Base-by-base conservation (phyloP, 1,140 invertebrate species). In the Eurosta solidaginis region DNA sequence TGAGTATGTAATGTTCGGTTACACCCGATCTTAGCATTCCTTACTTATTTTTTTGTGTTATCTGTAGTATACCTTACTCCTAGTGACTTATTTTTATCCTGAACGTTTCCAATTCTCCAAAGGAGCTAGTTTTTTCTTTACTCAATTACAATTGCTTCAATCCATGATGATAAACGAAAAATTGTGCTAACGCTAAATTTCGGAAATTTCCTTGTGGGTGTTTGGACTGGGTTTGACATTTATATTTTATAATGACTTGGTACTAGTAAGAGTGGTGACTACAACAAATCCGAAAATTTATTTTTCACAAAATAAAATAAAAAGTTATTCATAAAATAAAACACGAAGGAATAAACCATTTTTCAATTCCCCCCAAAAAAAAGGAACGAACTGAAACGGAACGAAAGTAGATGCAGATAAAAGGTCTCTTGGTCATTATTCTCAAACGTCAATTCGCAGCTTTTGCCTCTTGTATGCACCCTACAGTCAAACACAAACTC, bases 231-330 rank as follows among this genome's bases (percentile, higher is more conserved):
- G n/a, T n/a, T n/a, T n/a, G n/a, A 47, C 45, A 47, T 47, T 14
- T 17, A n/a, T n/a, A 47, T 9, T n/a, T 1, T 5, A 68, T 33
- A 68, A 20, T 33, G 22, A 54, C 5, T 29, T 9, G 25, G 6
- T 22, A 54, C 9, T n/a, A n/a, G 17, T 10, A 68, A 40, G n/a
- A 2, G 12, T 47, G 33, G n/a, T n/a, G n/a, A n/a, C n/a, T 42
- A 40, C 33, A 42, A n/a, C 33, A 17, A 40, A 42, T 22, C 4
- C 7, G 29, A 40, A 42, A 0, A 68, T 54, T 76, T 40, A 76
- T 12, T 78, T 78, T 78, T 78, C 45, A 22, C 20, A 74, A 73
- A 68, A 68, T 68, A 68, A 42, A 27, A 27, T 68, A n/a, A 47
- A 47, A 47, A 47, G 14, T 33, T 4, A 63, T n/a, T n/a, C n/a